Conservation (phyloP, 2,113 vertebrate genomes). For the Caloenas nicobarica region DNA sequence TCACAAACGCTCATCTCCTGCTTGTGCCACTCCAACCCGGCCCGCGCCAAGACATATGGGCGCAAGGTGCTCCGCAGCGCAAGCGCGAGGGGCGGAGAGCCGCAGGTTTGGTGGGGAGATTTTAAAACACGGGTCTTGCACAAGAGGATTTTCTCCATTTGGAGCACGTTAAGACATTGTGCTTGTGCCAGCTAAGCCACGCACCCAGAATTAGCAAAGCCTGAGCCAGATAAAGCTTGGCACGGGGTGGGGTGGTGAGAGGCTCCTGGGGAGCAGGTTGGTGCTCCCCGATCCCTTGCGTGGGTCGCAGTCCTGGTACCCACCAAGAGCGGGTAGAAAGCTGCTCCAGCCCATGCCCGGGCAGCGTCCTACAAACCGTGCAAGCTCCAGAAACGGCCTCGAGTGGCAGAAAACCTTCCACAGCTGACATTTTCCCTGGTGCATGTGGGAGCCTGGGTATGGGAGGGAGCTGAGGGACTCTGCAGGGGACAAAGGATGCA, state of each 20-base stretch:
- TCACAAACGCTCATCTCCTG: not conserved
- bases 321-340: not conserved
- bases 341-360: not conserved
- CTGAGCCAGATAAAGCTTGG: not conserved
- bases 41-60: not conserved
- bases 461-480: not conserved
- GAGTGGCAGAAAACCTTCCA: fast-evolving
- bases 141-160: not conserved
- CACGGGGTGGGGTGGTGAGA: not conserved
- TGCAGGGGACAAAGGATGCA: not conserved
- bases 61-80: not conserved
- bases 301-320: not conserved
- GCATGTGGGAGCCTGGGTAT: fast-evolving
- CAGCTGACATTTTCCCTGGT: not conserved
- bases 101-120: not conserved
- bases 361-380: not conserved
- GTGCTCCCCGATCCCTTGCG: not conserved
- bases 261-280: not conserved
- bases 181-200: not conserved
- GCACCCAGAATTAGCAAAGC: not conserved
- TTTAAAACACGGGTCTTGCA: not conserved
- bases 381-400: not conserved
- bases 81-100: fast-evolving
- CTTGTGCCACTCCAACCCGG: not conserved
- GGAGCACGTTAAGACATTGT: not conserved